A percentile compares a stretch with the other conserved stretches of the same genome.
These are phyloP conservation scores for Crepidodera aurea DNA, from an alignment of 2,888 invertebrate genomes.

Conservation along the genomic window DNA sequence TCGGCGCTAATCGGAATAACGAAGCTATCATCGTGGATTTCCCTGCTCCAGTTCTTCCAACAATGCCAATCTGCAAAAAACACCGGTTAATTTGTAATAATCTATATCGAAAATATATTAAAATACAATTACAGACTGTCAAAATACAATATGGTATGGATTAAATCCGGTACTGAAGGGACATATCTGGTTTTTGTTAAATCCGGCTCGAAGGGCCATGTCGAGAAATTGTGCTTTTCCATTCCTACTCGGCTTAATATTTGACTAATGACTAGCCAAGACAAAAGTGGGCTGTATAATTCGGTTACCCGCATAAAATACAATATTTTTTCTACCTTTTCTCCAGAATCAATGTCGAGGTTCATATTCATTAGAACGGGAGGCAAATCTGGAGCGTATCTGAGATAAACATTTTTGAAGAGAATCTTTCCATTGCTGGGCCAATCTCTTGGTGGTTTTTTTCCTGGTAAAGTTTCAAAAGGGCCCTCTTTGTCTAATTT, in stretches of 20 bases:
- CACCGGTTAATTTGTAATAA: no score
- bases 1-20: constrained; percentile 81
- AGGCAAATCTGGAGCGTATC: constrained; percentile 69
- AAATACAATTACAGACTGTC: background rate
- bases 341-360: constrained; percentile 69
- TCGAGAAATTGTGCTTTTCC: no score
- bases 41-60: constrained; percentile 88
- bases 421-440: constrained; percentile 69
- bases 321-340: no score
- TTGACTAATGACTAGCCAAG: no score
- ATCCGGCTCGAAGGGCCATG: no score
- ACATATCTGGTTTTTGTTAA: no score
- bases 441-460: constrained; percentile 68
- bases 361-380: constrained; percentile 76
- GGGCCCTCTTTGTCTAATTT: constrained; percentile 75
- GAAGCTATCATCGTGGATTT: constrained; percentile 84
- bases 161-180: no score
- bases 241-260: no score
- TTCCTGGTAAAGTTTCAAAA: constrained; percentile 65
- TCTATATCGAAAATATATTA: background rate
- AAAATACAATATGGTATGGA: no score
- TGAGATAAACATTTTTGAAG: constrained; percentile 70
- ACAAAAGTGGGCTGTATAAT: no score
- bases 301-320: no score
- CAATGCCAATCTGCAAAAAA: constrained; percentile 76